These are phyloP conservation scores for Drosophila guanche DNA, from an alignment of 1,140 invertebrate genomes.

Conservation along the genomic window DNA sequence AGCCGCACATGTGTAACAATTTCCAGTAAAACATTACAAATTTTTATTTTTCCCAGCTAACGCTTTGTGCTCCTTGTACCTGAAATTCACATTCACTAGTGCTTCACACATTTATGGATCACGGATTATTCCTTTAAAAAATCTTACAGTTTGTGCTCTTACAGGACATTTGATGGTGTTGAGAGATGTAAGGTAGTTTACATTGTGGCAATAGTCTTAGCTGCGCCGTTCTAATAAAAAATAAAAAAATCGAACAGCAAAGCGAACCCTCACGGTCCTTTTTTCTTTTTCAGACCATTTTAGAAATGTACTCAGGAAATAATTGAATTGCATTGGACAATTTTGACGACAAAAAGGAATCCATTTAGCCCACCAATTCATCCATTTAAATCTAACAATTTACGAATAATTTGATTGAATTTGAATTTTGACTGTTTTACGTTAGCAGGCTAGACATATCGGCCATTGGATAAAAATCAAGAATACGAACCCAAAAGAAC, in stretches of 20 bases:
- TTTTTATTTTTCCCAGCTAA: constrained; percentile 41
- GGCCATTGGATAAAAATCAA: constrained; percentile 43
- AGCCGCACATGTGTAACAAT: constrained; percentile 80
- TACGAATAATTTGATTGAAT: constrained; percentile 71
- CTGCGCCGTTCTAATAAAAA: no score
- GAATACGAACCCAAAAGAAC: constrained; percentile 39
- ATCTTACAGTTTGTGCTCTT: constrained; percentile 40
- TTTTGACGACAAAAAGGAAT: constrained; percentile 55
- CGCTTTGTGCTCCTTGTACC: neutral
- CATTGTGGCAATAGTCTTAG: no score
- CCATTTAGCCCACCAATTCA: constrained; percentile 38
- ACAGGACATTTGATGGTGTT: constrained; percentile 25
- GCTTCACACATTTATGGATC: constrained; percentile 79
- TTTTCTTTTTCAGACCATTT: constrained; percentile 11
- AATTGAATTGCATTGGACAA: constrained; percentile 64
- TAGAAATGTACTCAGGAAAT: constrained; percentile 54
- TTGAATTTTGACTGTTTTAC: constrained; percentile 22
- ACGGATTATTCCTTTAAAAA: constrained; percentile 77
- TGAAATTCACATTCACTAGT: constrained; percentile 57
- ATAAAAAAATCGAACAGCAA: neutral
- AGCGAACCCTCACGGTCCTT: constrained; percentile 19
- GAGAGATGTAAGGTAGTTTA: neutral
- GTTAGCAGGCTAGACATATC: constrained; percentile 74
- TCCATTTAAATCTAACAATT: constrained; percentile 49
- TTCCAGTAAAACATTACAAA: constrained; percentile 46